Evolutionary conservation across 2,113 vertebrate species (phyloP).

Genomic region (Bostrychus sinensis): DNA sequence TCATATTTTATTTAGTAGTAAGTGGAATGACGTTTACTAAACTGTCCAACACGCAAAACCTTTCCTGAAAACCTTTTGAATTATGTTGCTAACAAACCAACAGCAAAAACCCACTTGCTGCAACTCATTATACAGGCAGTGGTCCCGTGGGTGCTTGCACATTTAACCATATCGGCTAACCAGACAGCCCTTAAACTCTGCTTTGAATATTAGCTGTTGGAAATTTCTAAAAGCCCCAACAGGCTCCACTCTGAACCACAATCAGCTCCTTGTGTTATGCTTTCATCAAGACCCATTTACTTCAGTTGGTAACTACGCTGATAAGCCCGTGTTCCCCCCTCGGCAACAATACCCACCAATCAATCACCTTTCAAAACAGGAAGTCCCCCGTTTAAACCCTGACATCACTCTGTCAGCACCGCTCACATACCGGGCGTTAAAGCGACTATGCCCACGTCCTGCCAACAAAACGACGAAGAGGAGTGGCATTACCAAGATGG

Average conservation of each 20-base stretch:
- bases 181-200: not conserved
- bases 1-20: no score
- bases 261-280: slow-evolving; percentile 1
- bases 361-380: slow-evolving; percentile 64
- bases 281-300: slow-evolving; percentile 51
- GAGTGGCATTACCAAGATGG: slow-evolving; percentile 30
- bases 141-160: no score
- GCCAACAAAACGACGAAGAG: slow-evolving; percentile 30
- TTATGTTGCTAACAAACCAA: no score
- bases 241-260: not conserved
- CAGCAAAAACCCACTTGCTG: no score
- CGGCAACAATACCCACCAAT: slow-evolving; percentile 49
- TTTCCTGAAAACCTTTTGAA: no score
- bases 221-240: not conserved
- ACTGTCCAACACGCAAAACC: no score
- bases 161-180: no score
- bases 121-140: no score
- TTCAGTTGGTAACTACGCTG: slow-evolving; percentile 18
- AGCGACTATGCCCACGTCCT: slow-evolving; percentile 46
- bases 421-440: slow-evolving; percentile 26
- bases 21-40: no score
- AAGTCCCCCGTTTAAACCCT: slow-evolving; percentile 41
- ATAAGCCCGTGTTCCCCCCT: slow-evolving; percentile 27
- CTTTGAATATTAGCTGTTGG: not conserved
- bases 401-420: slow-evolving; percentile 49